Percentiles rank a stretch among this genome's conserved stretches.
Conservation (phyloP, 1,140 invertebrate genomes). For the Vanessa tameamea region DNA sequence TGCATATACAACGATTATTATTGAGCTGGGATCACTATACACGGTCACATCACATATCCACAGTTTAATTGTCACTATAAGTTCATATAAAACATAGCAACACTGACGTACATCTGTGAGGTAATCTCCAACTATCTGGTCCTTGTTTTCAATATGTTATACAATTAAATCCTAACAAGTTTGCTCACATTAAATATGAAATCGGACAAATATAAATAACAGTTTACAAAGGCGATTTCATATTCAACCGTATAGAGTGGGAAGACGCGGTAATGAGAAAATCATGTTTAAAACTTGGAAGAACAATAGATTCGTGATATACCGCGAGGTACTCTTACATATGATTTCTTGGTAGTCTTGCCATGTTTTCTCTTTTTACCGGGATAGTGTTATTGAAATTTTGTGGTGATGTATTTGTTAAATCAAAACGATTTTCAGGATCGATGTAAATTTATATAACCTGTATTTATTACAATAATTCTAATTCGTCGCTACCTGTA, state of each 20-base stretch:
- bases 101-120: neutral
- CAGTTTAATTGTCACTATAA: constrained; percentile 20
- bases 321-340: constrained; percentile 29
- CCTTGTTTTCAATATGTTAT: neutral
- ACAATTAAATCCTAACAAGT: neutral
- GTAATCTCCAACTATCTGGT: neutral
- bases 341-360: neutral
- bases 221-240: neutral
- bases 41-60: constrained; percentile 32
- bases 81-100: constrained; percentile 17
- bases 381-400: neutral
- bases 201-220: neutral
- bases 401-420: neutral
- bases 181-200: neutral
- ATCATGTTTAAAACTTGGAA: constrained; percentile 47
- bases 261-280: constrained; percentile 36
- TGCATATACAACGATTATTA: constrained; percentile 45
- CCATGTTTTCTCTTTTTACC: neutral
- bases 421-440: neutral
- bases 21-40: constrained; percentile 37
- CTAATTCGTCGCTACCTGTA: neutral
- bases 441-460: neutral
- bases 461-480: neutral
- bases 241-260: constrained; percentile 11
- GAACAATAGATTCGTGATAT: constrained; percentile 56